Base-by-base conservation (phyloP, 2,113 vertebrate genomes). In the Percina caprodes region DNA sequence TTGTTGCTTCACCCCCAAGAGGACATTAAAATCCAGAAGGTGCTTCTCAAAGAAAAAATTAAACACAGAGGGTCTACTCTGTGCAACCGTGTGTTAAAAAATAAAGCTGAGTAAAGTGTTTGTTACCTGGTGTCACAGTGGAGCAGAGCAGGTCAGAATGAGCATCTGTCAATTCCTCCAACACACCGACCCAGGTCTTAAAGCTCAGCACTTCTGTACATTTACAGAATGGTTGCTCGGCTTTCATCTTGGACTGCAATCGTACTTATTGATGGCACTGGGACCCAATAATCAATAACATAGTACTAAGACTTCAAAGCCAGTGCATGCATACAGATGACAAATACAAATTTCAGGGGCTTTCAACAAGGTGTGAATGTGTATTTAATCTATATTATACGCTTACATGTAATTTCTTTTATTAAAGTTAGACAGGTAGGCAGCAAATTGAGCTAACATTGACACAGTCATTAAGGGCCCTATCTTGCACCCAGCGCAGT, bases 181-280 rank as follows among this genome's bases (percentile, higher is more conserved):
- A 54, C 62, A 73, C 39, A 81, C 55, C 49, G 79, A 56, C 79
- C 49, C 33, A 35, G 16, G 26, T 87, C 39, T 59, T 79, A 83
- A 75, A 75, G 74, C 65, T 89, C 66, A 78, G 69, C 69, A 79
- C n/a, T 65, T 73, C 49, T 60, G 56, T 66, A 60, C 30, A 42
- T 68, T 72, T 46, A 33, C 74, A 83, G 16, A 35, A 74, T 26
- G 21, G 54, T 56, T 52, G 30, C 60, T 73, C 35, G 73, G 66
- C 73, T 84, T 80, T 80, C 33, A 79, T 73, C 60, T 59, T 26
- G 26, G 58, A 65, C 42, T 33, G 48, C 46, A 26, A 14, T 52
- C 48, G 77, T 39, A 72, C 24, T 71, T 82, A 73, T 52, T 69
- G 75, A 65, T 63, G 18, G 7, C 3, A 19, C 39, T 19, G 55